Conservation (phyloP, 2,113 vertebrate species). For the Cyanoramphus novaezelandiae region DNA sequence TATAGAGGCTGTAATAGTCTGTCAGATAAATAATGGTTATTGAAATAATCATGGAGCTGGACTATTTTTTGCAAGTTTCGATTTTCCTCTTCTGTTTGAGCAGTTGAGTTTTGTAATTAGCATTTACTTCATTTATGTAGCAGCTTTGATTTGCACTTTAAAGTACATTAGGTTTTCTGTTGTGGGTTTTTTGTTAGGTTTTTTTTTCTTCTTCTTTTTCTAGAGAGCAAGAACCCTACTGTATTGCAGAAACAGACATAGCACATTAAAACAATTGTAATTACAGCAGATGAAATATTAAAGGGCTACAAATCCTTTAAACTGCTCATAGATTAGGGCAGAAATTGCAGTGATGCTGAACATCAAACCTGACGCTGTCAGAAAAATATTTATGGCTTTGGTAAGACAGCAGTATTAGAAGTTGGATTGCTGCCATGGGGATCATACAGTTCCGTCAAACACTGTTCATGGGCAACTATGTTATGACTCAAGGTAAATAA, state of each 20-base stretch:
- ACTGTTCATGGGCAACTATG: background rate
- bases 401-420: background rate
- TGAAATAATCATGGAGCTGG: constrained; percentile 56
- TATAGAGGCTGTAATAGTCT: constrained; percentile 45
- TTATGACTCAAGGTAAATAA: background rate
- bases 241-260: constrained; percentile 1
- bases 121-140: constrained; percentile 49
- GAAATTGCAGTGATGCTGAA: background rate
- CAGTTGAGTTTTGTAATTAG: constrained; percentile 54
- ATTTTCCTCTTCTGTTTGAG: constrained; percentile 60
- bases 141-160: constrained; percentile 43
- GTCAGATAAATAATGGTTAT: constrained; percentile 54
- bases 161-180: background rate
- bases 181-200: background rate
- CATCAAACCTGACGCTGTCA: background rate
- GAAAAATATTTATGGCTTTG: constrained; percentile 23
- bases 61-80: constrained; percentile 49
- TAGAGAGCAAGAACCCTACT: background rate
- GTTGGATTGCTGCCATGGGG: constrained; percentile 15
- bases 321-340: constrained; percentile 4
- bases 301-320: constrained; percentile 5
- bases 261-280: background rate
- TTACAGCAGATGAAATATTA: background rate
- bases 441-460: constrained; percentile 7
- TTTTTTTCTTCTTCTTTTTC: background rate